phyloP scores from a whole-genome alignment of 2,888 invertebrate genomes.

The Andrena dorsata region DNA sequence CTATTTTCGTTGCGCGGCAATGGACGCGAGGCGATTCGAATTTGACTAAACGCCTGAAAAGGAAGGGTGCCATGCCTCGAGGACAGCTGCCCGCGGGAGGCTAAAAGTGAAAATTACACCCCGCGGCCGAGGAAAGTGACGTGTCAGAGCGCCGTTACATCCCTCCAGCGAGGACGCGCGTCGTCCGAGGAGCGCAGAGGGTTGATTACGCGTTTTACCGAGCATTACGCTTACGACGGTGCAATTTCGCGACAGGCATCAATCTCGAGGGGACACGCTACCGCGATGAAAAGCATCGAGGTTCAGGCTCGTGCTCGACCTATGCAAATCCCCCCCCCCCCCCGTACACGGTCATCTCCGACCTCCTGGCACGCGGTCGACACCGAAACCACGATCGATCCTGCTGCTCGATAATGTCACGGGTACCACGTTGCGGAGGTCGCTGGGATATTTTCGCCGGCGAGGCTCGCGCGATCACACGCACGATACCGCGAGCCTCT shows the following conservation, averaged over 20 bases:
- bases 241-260: slow-evolving; percentile 75
- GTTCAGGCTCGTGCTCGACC: slow-evolving; percentile 76
- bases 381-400: slow-evolving; percentile 57
- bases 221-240: slow-evolving; percentile 74
- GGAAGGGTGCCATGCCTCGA: not conserved
- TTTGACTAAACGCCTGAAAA: no score
- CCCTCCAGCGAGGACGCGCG: slow-evolving; percentile 37
- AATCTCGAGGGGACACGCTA: slow-evolving; percentile 77
- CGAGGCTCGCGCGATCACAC: slow-evolving; percentile 16
- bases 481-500: slow-evolving; percentile 6
- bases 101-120: slow-evolving; percentile 63
- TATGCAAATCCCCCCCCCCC: slow-evolving; percentile 71
- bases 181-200: slow-evolving; percentile 35
- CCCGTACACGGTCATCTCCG: slow-evolving; percentile 47
- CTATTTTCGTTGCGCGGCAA: no score
- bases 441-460: slow-evolving; percentile 18
- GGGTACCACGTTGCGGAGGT: slow-evolving; percentile 3
- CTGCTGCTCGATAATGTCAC: slow-evolving; percentile 43
- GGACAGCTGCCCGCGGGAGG: slow-evolving; percentile 12
- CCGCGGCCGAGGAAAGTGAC: slow-evolving; percentile 24
- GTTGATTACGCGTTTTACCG: slow-evolving; percentile 76
- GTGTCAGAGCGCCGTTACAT: slow-evolving; percentile 46
- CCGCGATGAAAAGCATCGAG: slow-evolving; percentile 59
- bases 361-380: slow-evolving; percentile 41
- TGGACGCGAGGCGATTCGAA: no score